phyloP scores from a whole-genome alignment of 2,113 vertebrate species.

The Meleagris gallopavo region DNA sequence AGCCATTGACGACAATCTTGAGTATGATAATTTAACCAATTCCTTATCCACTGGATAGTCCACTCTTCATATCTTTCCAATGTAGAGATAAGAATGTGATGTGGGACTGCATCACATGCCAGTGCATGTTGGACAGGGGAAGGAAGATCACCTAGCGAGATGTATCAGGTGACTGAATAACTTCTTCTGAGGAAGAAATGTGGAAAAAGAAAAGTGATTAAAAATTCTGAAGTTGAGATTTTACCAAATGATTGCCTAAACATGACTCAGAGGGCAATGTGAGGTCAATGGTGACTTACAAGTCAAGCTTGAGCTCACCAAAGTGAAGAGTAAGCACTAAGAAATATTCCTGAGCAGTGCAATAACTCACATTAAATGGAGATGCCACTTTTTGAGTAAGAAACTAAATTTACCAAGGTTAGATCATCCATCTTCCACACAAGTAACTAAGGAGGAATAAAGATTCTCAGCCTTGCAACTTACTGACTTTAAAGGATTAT shows the following conservation, averaged over 20 bases:
- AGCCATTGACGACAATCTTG: no score
- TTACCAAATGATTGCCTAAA: background rate
- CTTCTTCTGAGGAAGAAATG: background rate
- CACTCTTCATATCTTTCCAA: background rate
- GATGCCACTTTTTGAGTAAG: background rate
- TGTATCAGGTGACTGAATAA: background rate
- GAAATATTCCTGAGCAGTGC: background rate
- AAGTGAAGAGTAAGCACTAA: background rate
- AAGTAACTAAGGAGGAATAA: background rate
- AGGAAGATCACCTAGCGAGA: background rate
- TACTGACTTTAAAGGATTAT: background rate
- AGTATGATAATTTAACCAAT: no score
- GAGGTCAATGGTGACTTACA: background rate
- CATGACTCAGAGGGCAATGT: background rate
- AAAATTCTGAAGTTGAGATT: background rate
- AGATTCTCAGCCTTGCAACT: background rate
- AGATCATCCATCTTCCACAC: background rate
- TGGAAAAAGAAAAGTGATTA: background rate
- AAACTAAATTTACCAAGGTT: background rate
- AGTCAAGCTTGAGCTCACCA: background rate
- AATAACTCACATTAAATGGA: conserved; percentile 3
- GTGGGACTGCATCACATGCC: no score
- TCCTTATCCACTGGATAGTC: background rate
- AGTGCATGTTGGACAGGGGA: background rate
- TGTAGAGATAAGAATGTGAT: background rate